A percentile compares a stretch with the other conserved stretches of the same genome.
These are phyloP conservation scores for Girardinichthys multiradiatus DNA, from an alignment of 2,113 vertebrate species.

Conservation along the genomic window DNA sequence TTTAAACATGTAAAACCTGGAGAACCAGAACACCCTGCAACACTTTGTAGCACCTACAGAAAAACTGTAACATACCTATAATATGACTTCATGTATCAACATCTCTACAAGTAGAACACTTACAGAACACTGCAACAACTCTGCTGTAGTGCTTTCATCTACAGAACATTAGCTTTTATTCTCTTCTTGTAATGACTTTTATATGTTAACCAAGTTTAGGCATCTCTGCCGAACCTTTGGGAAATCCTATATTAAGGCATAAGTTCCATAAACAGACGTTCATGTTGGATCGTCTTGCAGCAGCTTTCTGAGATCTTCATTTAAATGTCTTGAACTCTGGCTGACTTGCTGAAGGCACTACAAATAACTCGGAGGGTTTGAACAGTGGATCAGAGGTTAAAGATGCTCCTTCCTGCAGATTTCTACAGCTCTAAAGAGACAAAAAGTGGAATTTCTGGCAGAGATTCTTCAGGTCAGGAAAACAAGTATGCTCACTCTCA, in stretches of 20 bases:
- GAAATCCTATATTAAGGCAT: not conserved
- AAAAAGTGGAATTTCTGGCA: not conserved
- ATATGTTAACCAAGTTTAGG: no score
- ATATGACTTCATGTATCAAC: no score
- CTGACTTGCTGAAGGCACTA: not conserved
- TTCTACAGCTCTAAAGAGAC: not conserved
- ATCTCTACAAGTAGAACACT: no score
- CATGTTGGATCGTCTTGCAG: not conserved
- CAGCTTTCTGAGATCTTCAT: not conserved
- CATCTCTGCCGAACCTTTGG: not conserved
- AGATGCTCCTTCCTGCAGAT: slow-evolving; percentile 2
- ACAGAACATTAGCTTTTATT: no score
- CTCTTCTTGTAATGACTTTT: no score
- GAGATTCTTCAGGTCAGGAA: not conserved
- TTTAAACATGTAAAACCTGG: no score
- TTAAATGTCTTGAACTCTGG: not conserved
- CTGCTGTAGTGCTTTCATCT: no score
- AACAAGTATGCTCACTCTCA: slow-evolving; percentile 19
- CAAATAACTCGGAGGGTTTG: not conserved
- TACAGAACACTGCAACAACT: no score
- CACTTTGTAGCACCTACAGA: no score
- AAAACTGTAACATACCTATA: no score
- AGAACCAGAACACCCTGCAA: no score
- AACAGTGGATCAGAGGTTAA: slow-evolving; percentile 12
- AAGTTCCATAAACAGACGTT: not conserved